Evolutionary conservation across 2,113 vertebrate genomes (phyloP), one percentile per base, ranked within the genome.

Genomic region (Grus americana): DNA sequence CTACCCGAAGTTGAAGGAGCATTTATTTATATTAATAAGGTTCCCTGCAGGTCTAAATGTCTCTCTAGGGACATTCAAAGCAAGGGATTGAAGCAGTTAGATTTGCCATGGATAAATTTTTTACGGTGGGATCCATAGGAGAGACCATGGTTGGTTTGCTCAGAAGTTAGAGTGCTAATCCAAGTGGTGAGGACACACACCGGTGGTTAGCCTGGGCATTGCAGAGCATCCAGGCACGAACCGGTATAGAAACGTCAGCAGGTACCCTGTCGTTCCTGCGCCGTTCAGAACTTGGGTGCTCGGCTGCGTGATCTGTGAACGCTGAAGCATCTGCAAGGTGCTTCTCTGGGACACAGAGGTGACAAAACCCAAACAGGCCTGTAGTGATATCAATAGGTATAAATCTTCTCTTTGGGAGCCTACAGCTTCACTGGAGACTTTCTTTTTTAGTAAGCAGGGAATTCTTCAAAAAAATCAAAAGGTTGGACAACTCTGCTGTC

Each of bases 221-320:
- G 49, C 63, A 78, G 68, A 47, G 49, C 49, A 50, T 54, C 73
- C 49, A 27, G 22, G 7, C 0, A 3, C 47, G 12, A 61, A 22
- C 29, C 2, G 1, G 13, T 12, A 3, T 0, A 38, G 42, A 9
- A 79, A 17, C 32, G 26, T 62, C 34, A 61, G 32, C 4, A 11
- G 42, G 26, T 38, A 5, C 32, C 50, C 15, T 34, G 10, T 46
- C 57, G 14, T 13, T 58, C 5, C 9, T 52, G 47, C 10, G 0
- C 50, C 50, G 32, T 24, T 42, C 19, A 12, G 73, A 59, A 18
- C 38, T 54, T 3, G 0, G 0, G 9, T 7, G 6, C 55, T 55
- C 12, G 5, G 73, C 44, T 34, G 21, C 7, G 13, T 32, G 26
- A 3, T 38, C 18, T 27, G 32, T 40, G 38, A 85, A 10, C 1